Conservation (phyloP, 2,888 invertebrate genomes). For the Ditylenchus weischeri region DNA sequence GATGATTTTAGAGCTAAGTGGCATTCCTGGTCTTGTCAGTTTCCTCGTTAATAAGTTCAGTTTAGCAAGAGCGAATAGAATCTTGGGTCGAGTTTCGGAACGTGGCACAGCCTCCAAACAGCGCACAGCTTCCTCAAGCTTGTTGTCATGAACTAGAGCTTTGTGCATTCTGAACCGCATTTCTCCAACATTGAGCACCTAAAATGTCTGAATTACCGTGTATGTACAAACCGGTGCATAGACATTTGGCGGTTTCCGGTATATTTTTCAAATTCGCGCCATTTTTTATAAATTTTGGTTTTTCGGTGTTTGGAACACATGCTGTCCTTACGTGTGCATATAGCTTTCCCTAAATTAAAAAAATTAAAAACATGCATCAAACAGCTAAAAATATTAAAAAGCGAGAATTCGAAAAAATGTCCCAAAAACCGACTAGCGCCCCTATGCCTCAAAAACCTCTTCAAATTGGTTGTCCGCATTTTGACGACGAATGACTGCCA, state of each 20-base stretch:
- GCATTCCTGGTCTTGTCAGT: not conserved
- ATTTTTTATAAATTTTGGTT: too few species aligned
- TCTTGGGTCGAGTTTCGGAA: slow-evolving; percentile 22
- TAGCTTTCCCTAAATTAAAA: too few species aligned
- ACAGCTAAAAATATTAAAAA: too few species aligned
- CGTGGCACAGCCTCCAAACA: slow-evolving; percentile 25
- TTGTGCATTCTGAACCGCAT: slow-evolving; percentile 23
- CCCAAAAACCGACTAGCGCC: not conserved
- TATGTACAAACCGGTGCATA: too few species aligned
- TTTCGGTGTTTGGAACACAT: too few species aligned
- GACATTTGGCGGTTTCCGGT: too few species aligned
- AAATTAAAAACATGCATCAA: too few species aligned
- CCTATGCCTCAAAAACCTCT: slow-evolving; percentile 2
- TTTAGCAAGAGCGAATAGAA: slow-evolving; percentile 19
- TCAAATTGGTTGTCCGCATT: slow-evolving; percentile 14
- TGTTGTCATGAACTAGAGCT: slow-evolving; percentile 15
- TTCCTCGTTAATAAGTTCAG: slow-evolving; percentile 7
- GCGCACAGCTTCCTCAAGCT: slow-evolving; percentile 24
- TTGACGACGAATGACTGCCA: slow-evolving; percentile 10
- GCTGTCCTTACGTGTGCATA: too few species aligned
- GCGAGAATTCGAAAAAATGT: too few species aligned
- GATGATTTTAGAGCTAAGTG: slow-evolving; percentile 9
- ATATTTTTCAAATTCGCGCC: too few species aligned
- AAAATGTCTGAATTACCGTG: not conserved
- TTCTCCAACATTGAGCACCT: slow-evolving; percentile 24